These are phyloP conservation scores for Zaprionus gabonicus DNA, from an alignment of 1,140 invertebrate species.

Conservation along the genomic window DNA sequence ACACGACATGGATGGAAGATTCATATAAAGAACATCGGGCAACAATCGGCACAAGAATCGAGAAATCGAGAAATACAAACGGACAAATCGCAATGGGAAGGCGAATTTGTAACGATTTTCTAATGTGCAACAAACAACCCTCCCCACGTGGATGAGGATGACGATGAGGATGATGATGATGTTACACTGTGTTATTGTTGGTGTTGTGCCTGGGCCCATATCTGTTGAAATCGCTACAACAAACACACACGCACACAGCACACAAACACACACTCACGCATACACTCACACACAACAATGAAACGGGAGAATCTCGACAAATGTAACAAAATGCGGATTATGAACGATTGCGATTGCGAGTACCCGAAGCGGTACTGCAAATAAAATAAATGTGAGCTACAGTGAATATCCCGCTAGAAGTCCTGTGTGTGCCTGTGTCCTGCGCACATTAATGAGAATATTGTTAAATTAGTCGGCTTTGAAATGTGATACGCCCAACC, in stretches of 20 bases:
- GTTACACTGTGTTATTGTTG: slow-evolving; percentile 57
- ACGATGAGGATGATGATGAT: slow-evolving; percentile 11
- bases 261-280: slow-evolving; percentile 41
- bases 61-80: slow-evolving; percentile 19
- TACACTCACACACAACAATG: slow-evolving; percentile 22
- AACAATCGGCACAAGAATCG: slow-evolving; percentile 12
- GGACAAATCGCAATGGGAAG: slow-evolving; percentile 8
- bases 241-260: slow-evolving; percentile 66
- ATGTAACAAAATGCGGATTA: slow-evolving; percentile 83
- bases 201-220: slow-evolving; percentile 40
- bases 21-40: neutral
- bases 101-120: slow-evolving; percentile 80
- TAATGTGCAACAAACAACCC: slow-evolving; percentile 77
- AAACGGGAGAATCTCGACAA: slow-evolving; percentile 32
- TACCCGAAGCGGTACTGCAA: slow-evolving; percentile 4
- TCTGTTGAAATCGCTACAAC: slow-evolving; percentile 79
- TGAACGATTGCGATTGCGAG: slow-evolving; percentile 32
- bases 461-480: slow-evolving; percentile 84
- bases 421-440: slow-evolving; percentile 33
- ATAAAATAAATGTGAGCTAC: slow-evolving; percentile 4
- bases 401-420: slow-evolving; percentile 37
- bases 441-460: slow-evolving; percentile 83
- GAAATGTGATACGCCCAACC: slow-evolving; percentile 84
- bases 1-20: slow-evolving; percentile 20
- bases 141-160: slow-evolving; percentile 13